Conservation (phyloP, 2,888 invertebrate genomes). For the Fragum whitleyi region DNA sequence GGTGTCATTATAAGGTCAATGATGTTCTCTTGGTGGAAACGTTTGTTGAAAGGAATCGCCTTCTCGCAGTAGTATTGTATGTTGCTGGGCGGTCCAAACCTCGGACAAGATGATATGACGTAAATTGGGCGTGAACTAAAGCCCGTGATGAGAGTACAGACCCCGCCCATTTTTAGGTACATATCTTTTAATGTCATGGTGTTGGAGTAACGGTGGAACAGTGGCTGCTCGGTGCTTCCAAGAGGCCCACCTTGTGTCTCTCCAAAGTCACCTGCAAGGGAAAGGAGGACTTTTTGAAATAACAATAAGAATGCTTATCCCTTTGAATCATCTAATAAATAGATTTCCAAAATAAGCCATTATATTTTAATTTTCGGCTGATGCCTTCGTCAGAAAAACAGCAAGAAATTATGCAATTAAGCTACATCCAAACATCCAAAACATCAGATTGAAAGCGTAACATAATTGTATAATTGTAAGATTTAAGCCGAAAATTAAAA, state of each 20-base stretch:
- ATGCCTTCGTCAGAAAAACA: too few species aligned
- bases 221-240: background rate
- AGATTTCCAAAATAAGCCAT: too few species aligned
- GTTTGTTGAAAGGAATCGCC: constrained; percentile 4
- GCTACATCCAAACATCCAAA: background rate
- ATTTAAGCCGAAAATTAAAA: too few species aligned
- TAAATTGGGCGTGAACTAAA: constrained; percentile 63
- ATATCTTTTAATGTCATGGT: constrained; percentile 29
- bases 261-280: background rate
- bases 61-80: constrained; percentile 61
- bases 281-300: too few species aligned
- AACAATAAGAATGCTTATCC: too few species aligned
- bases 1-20: constrained; percentile 71
- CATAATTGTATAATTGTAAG: too few species aligned
- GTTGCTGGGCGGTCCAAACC: constrained; percentile 30
- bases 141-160: constrained; percentile 57
- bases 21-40: constrained; percentile 40
- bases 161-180: constrained; percentile 52
- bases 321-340: too few species aligned
- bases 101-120: constrained; percentile 70
- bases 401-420: too few species aligned
- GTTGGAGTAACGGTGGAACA: background rate
- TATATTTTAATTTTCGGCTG: too few species aligned
- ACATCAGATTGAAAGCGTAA: background rate
- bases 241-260: background rate